Evolutionary conservation across 2,888 invertebrate genomes (phyloP).

Genomic region (Cecidostiba fungosa): DNA sequence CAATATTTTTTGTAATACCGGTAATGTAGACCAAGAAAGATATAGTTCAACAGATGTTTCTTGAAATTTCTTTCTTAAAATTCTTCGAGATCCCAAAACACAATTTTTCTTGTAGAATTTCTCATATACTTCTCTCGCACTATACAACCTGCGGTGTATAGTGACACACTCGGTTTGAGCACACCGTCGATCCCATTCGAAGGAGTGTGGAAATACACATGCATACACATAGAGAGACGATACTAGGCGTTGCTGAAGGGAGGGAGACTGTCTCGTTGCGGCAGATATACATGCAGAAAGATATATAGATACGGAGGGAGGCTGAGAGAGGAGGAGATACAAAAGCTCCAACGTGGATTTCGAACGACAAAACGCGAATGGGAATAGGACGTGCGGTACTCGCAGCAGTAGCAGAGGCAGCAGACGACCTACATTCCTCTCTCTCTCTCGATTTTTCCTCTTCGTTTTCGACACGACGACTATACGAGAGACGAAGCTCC

Average conservation of each 20-base stretch:
- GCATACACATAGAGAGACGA: neutral
- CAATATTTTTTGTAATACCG: too few species aligned
- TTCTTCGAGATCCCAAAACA: too few species aligned
- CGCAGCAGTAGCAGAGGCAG: neutral
- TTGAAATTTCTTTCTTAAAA: too few species aligned
- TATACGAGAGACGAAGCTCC: neutral
- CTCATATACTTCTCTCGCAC: too few species aligned
- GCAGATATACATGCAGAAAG: neutral
- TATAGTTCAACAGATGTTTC: too few species aligned
- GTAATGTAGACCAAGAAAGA: too few species aligned
- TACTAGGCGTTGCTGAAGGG: neutral
- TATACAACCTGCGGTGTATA: too few species aligned
- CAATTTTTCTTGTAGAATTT: too few species aligned
- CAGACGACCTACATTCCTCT: constrained; percentile 40
- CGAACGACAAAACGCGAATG: constrained; percentile 21
- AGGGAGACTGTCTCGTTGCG: constrained; percentile 8
- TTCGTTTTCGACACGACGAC: constrained; percentile 16
- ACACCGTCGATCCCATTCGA: neutral
- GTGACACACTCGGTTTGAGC: too few species aligned
- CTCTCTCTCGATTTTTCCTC: constrained; percentile 40
- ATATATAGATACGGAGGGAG: neutral
- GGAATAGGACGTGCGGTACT: neutral
- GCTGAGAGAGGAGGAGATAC: neutral
- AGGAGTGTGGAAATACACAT: neutral
- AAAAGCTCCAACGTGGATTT: constrained; percentile 28